A percentile compares a stretch with the other conserved stretches of the same genome.
These are phyloP conservation scores for Pituophis catenifer DNA, from an alignment of 2,113 vertebrate genomes.

Conservation along the genomic window DNA sequence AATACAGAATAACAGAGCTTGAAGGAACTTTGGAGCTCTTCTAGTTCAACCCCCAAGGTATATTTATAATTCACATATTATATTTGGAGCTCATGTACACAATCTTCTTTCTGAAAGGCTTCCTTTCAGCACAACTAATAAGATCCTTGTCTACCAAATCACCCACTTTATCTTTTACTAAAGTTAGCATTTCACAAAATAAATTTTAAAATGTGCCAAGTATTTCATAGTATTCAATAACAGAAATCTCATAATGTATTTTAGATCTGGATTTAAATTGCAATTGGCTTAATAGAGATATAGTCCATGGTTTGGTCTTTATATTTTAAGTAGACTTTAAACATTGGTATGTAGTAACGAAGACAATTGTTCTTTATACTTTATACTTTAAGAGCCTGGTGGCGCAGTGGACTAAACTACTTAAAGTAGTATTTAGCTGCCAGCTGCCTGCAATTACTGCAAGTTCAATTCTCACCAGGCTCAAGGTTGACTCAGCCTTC, in stretches of 20 bases:
- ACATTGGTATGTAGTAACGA: background rate
- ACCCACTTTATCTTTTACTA: background rate
- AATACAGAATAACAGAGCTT: background rate
- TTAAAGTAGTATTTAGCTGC: too few species aligned
- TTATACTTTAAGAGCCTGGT: background rate
- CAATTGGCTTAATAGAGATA: background rate
- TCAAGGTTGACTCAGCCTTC: too few species aligned
- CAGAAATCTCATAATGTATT: background rate
- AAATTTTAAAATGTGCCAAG: background rate
- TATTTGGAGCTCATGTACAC: background rate
- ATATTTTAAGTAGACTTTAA: background rate
- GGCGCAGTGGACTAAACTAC: too few species aligned
- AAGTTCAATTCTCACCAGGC: too few species aligned
- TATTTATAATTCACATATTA: background rate
- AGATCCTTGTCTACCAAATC: background rate
- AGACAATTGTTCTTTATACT: background rate
- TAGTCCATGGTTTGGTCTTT: background rate
- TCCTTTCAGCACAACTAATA: background rate
- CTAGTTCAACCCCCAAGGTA: too few species aligned
- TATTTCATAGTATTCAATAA: background rate
- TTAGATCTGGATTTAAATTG: background rate
- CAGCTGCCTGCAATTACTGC: too few species aligned
- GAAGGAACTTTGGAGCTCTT: too few species aligned
- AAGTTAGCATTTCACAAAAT: background rate
- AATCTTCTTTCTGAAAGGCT: background rate